phyloP scores from a whole-genome alignment of 2,888 invertebrate species.

The Lottia gigantea region DNA sequence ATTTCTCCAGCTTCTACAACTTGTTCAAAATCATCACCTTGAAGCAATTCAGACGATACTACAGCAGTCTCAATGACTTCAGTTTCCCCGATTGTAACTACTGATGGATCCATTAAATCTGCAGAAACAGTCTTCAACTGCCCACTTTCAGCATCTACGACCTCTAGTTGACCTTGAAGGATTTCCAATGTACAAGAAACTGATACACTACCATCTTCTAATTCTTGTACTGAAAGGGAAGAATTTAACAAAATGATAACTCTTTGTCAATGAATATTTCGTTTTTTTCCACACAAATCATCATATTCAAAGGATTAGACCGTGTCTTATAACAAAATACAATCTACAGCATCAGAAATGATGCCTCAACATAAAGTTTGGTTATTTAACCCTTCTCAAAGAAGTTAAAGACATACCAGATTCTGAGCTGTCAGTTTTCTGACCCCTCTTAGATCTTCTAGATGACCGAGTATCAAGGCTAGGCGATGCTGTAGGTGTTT shows the following conservation, averaged over 20 bases:
- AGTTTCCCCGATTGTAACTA: neutral
- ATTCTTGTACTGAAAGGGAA: neutral
- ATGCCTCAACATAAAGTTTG: too few species aligned
- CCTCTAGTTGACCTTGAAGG: neutral
- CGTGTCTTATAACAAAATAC: too few species aligned
- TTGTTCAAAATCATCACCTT: neutral
- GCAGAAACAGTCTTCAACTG: neutral
- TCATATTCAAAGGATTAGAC: too few species aligned
- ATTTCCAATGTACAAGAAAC: neutral
- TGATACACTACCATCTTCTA: slow-evolving; percentile 7
- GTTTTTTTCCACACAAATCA: too few species aligned
- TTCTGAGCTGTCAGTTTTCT: too few species aligned
- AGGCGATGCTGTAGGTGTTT: neutral
- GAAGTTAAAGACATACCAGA: too few species aligned
- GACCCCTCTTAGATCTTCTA: neutral
- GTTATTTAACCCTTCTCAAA: too few species aligned
- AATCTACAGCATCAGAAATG: too few species aligned
- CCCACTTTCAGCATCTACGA: neutral
- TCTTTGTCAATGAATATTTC: too few species aligned
- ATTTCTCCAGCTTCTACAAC: neutral
- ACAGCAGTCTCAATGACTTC: neutral
- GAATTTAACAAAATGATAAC: too few species aligned
- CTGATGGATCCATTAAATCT: neutral
- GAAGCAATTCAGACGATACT: neutral
- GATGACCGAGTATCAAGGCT: neutral